A percentile compares a stretch with the other conserved stretches of the same genome.
These are phyloP conservation scores for Poecile montanus DNA, from an alignment of 2,797 vertebrate species.

Conservation along the genomic window DNA sequence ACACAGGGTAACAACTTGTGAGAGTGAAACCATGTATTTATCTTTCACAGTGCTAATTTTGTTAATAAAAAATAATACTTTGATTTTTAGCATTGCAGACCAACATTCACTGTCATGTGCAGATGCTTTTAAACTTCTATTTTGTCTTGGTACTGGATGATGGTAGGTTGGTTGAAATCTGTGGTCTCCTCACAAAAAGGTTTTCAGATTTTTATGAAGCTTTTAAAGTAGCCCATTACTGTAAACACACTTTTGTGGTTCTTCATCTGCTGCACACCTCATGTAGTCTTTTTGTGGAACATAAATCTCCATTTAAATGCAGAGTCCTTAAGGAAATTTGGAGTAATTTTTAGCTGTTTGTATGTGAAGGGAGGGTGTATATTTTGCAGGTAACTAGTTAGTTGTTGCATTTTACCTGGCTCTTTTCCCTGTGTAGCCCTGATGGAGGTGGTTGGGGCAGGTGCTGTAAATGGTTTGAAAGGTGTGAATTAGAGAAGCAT, in stretches of 20 bases:
- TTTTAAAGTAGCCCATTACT: not conserved
- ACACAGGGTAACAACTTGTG: not conserved
- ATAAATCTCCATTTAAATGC: not conserved
- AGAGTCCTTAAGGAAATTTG: not conserved
- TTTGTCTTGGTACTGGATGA: not conserved
- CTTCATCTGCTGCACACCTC: not conserved
- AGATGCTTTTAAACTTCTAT: not conserved
- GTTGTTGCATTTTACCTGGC: not conserved
- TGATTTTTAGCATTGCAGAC: not conserved
- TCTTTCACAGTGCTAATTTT: not conserved
- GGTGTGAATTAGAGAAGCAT: not conserved
- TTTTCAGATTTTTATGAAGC: not conserved
- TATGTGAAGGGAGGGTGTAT: not conserved
- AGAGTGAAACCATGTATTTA: not conserved
- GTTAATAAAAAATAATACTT: not conserved
- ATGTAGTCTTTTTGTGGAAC: not conserved
- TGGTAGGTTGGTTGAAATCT: not conserved
- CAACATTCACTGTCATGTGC: not conserved
- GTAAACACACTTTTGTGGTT: not conserved
- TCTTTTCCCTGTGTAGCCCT: not conserved
- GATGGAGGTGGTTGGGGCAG: not conserved
- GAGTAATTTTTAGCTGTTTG: not conserved
- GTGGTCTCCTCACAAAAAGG: not conserved
- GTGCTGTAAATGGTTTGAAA: not conserved
- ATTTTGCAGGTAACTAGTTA: not conserved